Percentiles rank a stretch among this genome's conserved stretches.
These are phyloP conservation scores for Pionites leucogaster DNA, from an alignment of 2,113 vertebrate genomes.

Conservation along the genomic window DNA sequence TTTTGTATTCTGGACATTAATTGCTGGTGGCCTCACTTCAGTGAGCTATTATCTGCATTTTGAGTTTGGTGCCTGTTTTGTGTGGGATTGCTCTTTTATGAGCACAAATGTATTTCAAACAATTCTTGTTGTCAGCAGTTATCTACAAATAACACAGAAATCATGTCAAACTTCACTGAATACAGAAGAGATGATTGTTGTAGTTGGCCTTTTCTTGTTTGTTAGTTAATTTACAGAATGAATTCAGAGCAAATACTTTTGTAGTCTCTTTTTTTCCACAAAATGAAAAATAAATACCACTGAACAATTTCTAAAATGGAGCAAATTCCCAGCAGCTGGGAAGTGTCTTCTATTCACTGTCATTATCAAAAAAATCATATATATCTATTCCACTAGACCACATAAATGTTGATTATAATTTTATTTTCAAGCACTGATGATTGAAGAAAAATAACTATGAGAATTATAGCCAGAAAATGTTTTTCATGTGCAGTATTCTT, in stretches of 20 bases:
- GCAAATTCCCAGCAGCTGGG: neutral
- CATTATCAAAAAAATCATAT: neutral
- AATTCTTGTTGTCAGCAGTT: neutral
- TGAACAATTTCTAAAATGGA: neutral
- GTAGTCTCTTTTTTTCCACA: neutral
- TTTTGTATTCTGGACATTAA: neutral
- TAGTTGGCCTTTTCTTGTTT: neutral
- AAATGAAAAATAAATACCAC: neutral
- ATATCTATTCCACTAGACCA: neutral
- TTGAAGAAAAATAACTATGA: neutral
- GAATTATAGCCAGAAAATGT: neutral
- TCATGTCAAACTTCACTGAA: neutral
- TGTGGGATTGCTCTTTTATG: neutral
- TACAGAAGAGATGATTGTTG: neutral
- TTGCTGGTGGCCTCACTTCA: neutral
- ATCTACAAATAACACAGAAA: neutral
- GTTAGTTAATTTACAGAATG: neutral
- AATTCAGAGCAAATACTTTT: neutral
- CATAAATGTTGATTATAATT: neutral
- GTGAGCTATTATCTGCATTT: neutral
- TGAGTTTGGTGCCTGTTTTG: neutral
- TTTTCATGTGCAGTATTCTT: neutral
- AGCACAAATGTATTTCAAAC: neutral
- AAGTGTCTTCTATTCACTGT: neutral
- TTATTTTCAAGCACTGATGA: neutral